A percentile compares a stretch with the other conserved stretches of the same genome.
phyloP scores from a whole-genome alignment of 2,888 invertebrate species.

The Eudasyphora cyanicolor region DNA sequence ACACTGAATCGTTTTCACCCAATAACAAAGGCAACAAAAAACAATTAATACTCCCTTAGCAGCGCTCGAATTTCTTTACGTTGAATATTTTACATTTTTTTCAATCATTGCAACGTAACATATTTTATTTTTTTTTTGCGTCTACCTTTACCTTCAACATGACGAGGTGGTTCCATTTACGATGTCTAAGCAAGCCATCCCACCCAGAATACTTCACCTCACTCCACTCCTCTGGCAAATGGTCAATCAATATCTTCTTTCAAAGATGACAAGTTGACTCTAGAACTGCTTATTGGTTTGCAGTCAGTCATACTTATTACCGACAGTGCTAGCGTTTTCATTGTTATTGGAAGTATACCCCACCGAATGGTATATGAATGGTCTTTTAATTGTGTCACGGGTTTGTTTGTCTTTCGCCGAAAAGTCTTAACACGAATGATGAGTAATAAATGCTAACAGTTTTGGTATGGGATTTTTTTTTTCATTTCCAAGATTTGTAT shows the following conservation, averaged over 20 bases:
- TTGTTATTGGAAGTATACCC: background rate
- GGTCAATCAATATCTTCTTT: background rate
- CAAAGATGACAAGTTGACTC: background rate
- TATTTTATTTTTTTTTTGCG: background rate
- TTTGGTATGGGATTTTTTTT: background rate
- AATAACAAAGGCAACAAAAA: too few relatives aligned
- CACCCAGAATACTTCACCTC: too few relatives aligned
- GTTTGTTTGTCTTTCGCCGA: background rate
- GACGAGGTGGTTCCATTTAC: background rate
- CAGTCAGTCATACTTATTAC: background rate
- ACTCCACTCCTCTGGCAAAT: background rate
- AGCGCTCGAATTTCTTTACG: background rate
- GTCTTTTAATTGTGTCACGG: conserved; percentile 7
- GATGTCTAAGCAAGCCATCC: background rate
- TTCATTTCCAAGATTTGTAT: background rate
- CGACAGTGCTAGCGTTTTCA: background rate
- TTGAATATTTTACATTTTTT: background rate
- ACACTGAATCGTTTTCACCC: background rate
- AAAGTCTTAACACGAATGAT: background rate
- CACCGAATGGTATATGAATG: background rate
- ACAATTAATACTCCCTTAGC: background rate
- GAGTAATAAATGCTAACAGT: too few relatives aligned
- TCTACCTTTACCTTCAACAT: background rate
- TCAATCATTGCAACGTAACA: background rate
- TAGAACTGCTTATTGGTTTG: conserved; percentile 15